phyloP scores from a whole-genome alignment of 2,797 vertebrate species.

The Etheostoma nigrum region DNA sequence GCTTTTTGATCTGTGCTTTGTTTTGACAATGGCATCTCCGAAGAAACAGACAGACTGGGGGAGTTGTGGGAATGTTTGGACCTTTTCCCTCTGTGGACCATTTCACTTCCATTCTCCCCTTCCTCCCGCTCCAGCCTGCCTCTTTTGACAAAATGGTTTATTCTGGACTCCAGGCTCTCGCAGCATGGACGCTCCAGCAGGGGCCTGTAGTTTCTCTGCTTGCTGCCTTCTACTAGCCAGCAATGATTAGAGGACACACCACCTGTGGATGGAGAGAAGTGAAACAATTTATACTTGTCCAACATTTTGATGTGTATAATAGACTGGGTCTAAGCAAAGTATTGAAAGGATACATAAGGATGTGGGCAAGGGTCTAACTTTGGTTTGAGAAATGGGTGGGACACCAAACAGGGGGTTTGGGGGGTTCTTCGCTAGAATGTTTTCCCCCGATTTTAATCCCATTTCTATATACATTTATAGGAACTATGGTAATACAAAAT shows the following conservation, averaged over 20 bases:
- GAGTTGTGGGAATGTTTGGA: conserved; percentile 76
- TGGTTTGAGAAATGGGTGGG: too few species aligned
- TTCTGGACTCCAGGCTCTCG: conserved; percentile 92
- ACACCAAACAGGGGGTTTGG: too few species aligned
- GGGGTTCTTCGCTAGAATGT: too few species aligned
- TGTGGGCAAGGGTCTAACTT: too few species aligned
- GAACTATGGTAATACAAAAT: too few species aligned
- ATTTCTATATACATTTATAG: too few species aligned
- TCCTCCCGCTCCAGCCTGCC: conserved; percentile 84
- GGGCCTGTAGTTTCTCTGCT: conserved; percentile 88
- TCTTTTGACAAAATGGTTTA: conserved; percentile 91
- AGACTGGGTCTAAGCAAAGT: neutral
- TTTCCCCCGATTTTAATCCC: too few species aligned
- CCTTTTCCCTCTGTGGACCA: conserved; percentile 81
- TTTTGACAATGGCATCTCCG: conserved; percentile 20
- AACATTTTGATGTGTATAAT: neutral
- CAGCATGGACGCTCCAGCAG: conserved; percentile 91
- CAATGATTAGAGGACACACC: conserved; percentile 67
- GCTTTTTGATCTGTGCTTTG: conserved; percentile 33
- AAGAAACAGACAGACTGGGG: conserved; percentile 8
- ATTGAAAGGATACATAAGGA: neutral
- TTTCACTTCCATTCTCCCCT: conserved; percentile 76
- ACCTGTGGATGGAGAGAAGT: conserved; percentile 57
- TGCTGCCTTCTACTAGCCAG: conserved; percentile 90
- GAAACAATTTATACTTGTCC: neutral